These are phyloP conservation scores for Diaperis boleti DNA, from an alignment of 2,888 invertebrate species.

Conservation along the genomic window DNA sequence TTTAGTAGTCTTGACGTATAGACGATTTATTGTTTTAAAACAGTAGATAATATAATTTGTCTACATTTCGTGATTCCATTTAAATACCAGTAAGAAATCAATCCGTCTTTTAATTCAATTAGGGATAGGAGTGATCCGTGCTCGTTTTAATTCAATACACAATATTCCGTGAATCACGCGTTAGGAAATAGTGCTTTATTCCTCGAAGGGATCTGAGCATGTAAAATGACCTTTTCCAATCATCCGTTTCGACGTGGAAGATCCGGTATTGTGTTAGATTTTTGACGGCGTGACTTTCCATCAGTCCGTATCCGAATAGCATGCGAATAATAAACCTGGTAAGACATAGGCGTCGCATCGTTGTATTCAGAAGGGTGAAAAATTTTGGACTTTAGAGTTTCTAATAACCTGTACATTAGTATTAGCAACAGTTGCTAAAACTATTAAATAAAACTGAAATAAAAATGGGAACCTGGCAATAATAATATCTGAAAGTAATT, in stretches of 20 bases:
- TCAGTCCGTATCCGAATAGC: constrained; percentile 14
- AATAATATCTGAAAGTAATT: no score
- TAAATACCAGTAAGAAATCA: neutral
- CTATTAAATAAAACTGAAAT: no score
- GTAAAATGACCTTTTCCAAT: constrained; percentile 38
- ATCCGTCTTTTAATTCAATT: constrained; percentile 1
- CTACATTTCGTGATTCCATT: neutral
- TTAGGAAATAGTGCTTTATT: constrained; percentile 28
- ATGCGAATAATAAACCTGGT: constrained; percentile 32
- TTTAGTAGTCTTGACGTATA: no score
- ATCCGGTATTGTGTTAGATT: constrained; percentile 36
- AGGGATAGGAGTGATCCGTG: neutral
- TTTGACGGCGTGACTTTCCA: constrained; percentile 26
- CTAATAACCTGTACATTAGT: no score
- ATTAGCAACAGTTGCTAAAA: no score
- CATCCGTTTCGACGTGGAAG: constrained; percentile 21
- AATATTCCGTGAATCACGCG: constrained; percentile 16
- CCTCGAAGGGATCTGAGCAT: constrained; percentile 16
- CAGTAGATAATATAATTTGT: neutral
- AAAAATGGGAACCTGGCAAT: no score
- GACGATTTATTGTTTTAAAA: no score
- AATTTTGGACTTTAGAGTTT: no score
- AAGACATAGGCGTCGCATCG: no score
- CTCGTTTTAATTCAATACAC: constrained; percentile 14
- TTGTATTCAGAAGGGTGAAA: no score